Evolutionary conservation across 2,888 invertebrate species (phyloP), one percentile per base, ranked within the genome.

Genomic region (Acleris holmiana): DNA sequence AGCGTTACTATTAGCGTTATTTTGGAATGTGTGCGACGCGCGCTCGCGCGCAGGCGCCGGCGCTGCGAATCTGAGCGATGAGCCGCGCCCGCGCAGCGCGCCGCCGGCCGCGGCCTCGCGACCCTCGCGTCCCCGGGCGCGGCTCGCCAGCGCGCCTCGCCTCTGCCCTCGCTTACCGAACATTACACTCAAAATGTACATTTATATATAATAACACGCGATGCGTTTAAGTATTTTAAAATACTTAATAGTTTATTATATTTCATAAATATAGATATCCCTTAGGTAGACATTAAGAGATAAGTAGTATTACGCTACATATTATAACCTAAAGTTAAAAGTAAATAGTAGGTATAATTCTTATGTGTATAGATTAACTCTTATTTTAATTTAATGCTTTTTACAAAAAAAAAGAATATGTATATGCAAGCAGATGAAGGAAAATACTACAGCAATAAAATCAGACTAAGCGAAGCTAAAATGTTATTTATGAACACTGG

Each of bases 21-120:
- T 88, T 89, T 91, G 91, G 91, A 91, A 91, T 91, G 91, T 91
- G 84, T 89, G 86, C 85, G 86, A 85, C 85, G 86, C 88, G 19
- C 56, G 41, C n/a, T 13, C 13, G 21, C 49, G 47, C 51, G 40
- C 44, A 44, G 47, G 51, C n/a, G 57, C 56, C 41, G 49, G 25
- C 54, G 58, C 65, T 62, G 82, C 83, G 88, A 85, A 86, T 86
- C 86, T 86, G 88, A 89, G 87, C 89, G 88, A 88, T 87, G 76
- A 82, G 86, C 88, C 86, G 84, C 75, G 78, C 78, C 84, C 79
- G 76, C 71, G 72, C 66, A 46, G 25, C 10, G n/a, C 56, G 55
- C 51, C 64, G 47, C 64, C 25, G 7, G 86, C 84, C 86, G 85
- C 86, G 86, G 88, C 86, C 89, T 88, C 88, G 87, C 51, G 35